Evolutionary conservation across 2,888 invertebrate species (phyloP), one percentile per base, ranked within the genome.

Genomic region (Drosophila meridionalis): DNA sequence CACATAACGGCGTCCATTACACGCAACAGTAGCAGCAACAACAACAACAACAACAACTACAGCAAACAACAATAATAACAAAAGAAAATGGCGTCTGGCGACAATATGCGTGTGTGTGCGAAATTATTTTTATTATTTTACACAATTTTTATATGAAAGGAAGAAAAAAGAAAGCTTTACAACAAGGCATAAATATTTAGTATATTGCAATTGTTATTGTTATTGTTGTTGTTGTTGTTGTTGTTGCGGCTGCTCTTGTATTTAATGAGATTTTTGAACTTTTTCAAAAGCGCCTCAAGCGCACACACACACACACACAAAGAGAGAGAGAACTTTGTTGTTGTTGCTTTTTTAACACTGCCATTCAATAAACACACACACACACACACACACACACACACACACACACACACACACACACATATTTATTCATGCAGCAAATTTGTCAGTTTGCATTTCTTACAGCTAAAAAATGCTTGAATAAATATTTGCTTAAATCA

Each of bases 211-310:
- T 76, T 72, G 76, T 52, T 68, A 45, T 68, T 75, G 36, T 70
- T 68, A 66, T 12, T 61, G 50, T 38, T 84, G 68, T 66, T 65
- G 28, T 47, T 43, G 52, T 53, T 74, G 60, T 65, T 66, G 53
- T 38, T 84, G 26, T 28, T 53, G 56, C 3, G 62, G 56, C 64
- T 76, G 66, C 69, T 69, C 76, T 81, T 78, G 87, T 75, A 73
- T 78, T 76, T 87, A 89, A 85, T 89, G 89, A 81, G 89, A 87
- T 87, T 89, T 87, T 85, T 89, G 79, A 89, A 85, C 89, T 89
- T 81, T 78, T 53, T 57, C 67, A 78, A 83, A 83, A 84, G 89
- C 84, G 89, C 89, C 89, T 86, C 78, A 80, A 82, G 80, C 86
- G 69, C 59, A 57, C 64, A 73, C 60, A 42, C 62, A 66, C 36